Evolutionary conservation across 2,797 vertebrate species (phyloP), one percentile per base, ranked within the genome.

Genomic region (Lacerta bilineata): DNA sequence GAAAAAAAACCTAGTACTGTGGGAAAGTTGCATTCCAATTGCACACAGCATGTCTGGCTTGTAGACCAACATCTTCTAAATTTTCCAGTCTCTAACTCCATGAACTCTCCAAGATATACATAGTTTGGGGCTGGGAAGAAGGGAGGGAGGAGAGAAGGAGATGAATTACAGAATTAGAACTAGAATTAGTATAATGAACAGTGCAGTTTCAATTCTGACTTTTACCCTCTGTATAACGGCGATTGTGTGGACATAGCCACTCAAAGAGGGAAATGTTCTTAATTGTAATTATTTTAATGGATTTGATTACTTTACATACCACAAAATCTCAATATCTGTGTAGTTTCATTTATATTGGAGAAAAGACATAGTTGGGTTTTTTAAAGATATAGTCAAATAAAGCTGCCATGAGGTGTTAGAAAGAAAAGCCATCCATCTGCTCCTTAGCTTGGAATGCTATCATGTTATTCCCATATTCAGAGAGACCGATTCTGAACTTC

Each of bases 1-100:
- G 20, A 81, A 90, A 18, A 91, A 33, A 33, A 33, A 33, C 20
- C 46, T 77, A 74, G 46, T 41, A 5, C 39, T 91, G 80, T 92
- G 92, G 88, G 90, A 89, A 88, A 86, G 43, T 76, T 92, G 23
- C 69, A 77, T 91, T 92, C 80, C 88, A 84, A 1, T 93, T 90
- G 87, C 64, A 61, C 29, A 66, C 64, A 84, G 23, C 1, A 0
- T 83, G 25, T 90, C 85, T 87, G 84, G 80, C 92, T 90, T 92
- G 78, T 68, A 91, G 50, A 86, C 90, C 79, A 90, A 15, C 88
- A 87, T 92, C 82, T 95, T 89, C 82, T 5, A 0, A 11, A 81
- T 93, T 92, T 95, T 93, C 88, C 84, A 87, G 61, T 77, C 20
- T 27, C 8, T 2, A 89, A 89, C 55, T 87, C 83, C 83, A 80